phyloP scores from a whole-genome alignment of 2,888 invertebrate genomes.

The Dascillus cervinus region DNA sequence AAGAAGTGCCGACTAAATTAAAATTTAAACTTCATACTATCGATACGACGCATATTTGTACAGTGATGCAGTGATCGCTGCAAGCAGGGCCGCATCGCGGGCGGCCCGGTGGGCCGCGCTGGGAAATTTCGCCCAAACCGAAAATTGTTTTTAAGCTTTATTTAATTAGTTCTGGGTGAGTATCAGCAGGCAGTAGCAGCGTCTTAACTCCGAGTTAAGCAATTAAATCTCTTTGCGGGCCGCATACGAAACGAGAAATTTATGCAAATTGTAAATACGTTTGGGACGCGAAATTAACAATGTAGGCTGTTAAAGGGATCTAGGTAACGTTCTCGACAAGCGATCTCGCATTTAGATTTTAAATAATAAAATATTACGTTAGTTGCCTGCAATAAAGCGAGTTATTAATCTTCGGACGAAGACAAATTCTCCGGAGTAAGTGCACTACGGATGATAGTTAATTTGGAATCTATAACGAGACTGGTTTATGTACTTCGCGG shows the following conservation, averaged over 20 bases:
- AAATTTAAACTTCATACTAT: constrained; percentile 33
- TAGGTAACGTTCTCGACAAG: background rate
- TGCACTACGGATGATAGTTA: no score
- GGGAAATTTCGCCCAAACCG: constrained; percentile 27
- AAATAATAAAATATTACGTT: no score
- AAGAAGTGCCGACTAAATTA: constrained; percentile 37
- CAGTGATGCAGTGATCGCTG: no score
- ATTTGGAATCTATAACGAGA: no score
- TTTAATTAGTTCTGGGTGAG: constrained; percentile 37
- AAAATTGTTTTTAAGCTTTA: constrained; percentile 37
- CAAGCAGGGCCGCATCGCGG: constrained; percentile 30
- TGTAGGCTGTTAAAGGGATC: constrained; percentile 9
- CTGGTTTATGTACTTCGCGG: no score
- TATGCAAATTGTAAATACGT: constrained; percentile 36
- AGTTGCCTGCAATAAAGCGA: no score
- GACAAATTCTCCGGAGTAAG: no score
- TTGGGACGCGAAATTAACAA: constrained; percentile 31
- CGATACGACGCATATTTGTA: constrained; percentile 33
- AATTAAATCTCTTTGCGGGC: constrained; percentile 38
- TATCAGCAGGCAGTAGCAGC: constrained; percentile 30
- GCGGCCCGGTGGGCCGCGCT: constrained; percentile 20
- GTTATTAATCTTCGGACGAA: no score
- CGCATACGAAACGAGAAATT: constrained; percentile 38
- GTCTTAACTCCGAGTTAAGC: constrained; percentile 38
- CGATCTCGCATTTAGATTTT: no score